phyloP scores from a whole-genome alignment of 2,797 vertebrate species.

The Pseudochirops corinnae region DNA sequence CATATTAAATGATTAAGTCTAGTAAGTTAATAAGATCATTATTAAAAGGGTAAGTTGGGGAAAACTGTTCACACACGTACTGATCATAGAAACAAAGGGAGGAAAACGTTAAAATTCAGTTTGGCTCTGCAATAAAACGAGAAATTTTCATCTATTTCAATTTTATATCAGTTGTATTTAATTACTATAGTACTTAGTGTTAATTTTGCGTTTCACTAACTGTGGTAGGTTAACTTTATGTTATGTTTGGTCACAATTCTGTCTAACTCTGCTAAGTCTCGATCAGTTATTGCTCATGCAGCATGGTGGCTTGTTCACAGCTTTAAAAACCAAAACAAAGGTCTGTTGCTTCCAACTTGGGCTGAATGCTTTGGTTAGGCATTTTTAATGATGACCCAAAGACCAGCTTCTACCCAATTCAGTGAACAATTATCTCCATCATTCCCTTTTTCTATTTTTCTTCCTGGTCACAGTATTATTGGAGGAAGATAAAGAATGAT shows the following conservation, averaged over 20 bases:
- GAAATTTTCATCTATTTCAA: constrained; percentile 36
- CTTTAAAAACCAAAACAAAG: background rate
- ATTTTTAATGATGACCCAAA: background rate
- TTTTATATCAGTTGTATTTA: constrained; percentile 50
- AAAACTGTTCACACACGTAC: background rate
- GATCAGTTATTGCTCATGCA: background rate
- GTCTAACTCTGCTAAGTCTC: background rate
- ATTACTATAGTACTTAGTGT: constrained; percentile 38
- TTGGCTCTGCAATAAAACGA: background rate
- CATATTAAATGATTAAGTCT: background rate
- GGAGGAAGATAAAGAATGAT: background rate
- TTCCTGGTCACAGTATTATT: background rate
- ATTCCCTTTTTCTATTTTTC: background rate
- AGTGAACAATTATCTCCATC: background rate
- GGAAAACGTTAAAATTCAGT: background rate
- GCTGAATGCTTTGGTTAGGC: background rate
- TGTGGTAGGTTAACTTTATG: constrained; percentile 47
- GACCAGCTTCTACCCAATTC: background rate
- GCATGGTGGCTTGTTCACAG: background rate
- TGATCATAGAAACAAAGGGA: background rate
- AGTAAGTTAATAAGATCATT: background rate
- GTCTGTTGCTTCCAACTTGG: background rate
- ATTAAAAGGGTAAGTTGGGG: background rate
- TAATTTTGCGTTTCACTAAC: constrained; percentile 51
- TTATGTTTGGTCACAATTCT: constrained; percentile 40